Percentiles rank a stretch among this genome's conserved stretches.
These are phyloP conservation scores for Dendrolimus pini DNA, from an alignment of 2,888 invertebrate genomes.

Conservation along the genomic window DNA sequence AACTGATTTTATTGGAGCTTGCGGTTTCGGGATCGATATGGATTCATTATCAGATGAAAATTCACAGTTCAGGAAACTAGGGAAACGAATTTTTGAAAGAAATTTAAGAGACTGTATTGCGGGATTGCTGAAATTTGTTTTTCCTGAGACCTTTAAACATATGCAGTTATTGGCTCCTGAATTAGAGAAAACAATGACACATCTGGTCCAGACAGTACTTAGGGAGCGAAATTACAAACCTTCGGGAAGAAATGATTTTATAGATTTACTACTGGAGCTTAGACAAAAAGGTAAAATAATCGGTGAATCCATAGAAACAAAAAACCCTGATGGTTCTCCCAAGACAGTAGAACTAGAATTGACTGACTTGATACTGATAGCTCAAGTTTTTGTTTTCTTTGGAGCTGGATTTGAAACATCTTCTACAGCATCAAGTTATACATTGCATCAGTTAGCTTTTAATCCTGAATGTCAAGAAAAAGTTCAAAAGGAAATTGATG, in stretches of 20 bases:
- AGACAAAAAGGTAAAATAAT: constrained; percentile 50
- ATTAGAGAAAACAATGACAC: constrained; percentile 39
- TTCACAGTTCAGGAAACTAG: constrained; percentile 53
- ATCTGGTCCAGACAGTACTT: constrained; percentile 41
- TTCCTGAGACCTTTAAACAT: constrained; percentile 51
- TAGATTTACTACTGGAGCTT: constrained; percentile 55
- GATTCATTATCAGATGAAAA: constrained; percentile 51
- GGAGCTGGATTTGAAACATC: constrained; percentile 74
- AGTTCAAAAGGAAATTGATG: constrained; percentile 58
- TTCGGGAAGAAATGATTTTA: constrained; percentile 57
- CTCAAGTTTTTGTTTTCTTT: constrained; percentile 64
- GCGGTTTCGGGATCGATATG: constrained; percentile 61
- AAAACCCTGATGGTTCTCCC: constrained; percentile 42
- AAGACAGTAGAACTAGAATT: constrained; percentile 46
- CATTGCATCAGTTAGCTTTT: constrained; percentile 63
- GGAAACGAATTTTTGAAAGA: constrained; percentile 51
- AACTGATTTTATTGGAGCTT: constrained; percentile 61
- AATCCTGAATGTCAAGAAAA: constrained; percentile 60
- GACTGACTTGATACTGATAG: constrained; percentile 46
- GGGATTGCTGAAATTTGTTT: constrained; percentile 43
- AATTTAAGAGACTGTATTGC: constrained; percentile 36
- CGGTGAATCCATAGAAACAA: constrained; percentile 51
- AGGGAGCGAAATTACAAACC: constrained; percentile 47
- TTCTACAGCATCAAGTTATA: constrained; percentile 63
- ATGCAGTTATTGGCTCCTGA: constrained; percentile 40